phyloP scores from a whole-genome alignment of 2,888 invertebrate genomes.

The Gisinianus flammeolus region DNA sequence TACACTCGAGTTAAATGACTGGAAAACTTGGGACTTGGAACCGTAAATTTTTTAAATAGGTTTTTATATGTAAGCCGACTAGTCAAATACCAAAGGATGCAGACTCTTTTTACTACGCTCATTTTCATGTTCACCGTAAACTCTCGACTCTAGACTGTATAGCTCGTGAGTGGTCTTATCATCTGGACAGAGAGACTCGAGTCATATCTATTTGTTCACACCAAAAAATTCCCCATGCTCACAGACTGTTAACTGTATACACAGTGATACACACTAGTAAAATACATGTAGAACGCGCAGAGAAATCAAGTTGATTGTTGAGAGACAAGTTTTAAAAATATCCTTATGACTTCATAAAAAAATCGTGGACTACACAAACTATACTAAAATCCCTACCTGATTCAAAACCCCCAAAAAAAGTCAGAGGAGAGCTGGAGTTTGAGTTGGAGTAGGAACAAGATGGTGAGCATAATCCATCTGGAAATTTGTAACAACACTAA shows the following conservation, averaged over 20 bases:
- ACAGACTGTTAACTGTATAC: background rate
- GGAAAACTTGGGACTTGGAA: background rate
- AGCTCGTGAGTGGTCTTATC: too few species aligned
- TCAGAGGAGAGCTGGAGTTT: background rate
- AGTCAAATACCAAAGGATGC: too few species aligned
- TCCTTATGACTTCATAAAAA: conserved; percentile 23
- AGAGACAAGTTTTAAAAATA: conserved; percentile 15
- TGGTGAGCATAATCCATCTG: conserved; percentile 5
- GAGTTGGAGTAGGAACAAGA: conserved; percentile 1
- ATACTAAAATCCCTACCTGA: conserved; percentile 20
- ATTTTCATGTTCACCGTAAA: too few species aligned
- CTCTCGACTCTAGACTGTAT: too few species aligned
- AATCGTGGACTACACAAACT: too few species aligned
- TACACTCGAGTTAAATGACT: background rate
- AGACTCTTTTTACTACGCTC: too few species aligned
- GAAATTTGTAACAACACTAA: conserved; percentile 31
- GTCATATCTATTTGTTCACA: too few species aligned
- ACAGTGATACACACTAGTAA: background rate
- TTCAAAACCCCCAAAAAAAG: background rate
- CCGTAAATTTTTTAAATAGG: conserved; percentile 11
- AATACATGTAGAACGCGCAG: background rate
- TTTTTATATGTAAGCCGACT: too few species aligned
- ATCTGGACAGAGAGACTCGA: too few species aligned
- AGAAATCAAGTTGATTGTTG: background rate
- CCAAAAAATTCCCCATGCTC: too few species aligned